A percentile compares a stretch with the other conserved stretches of the same genome.
phyloP scores from a whole-genome alignment of 53 echinoderm and acorn worm genomes.

The Patiria pectinifera region DNA sequence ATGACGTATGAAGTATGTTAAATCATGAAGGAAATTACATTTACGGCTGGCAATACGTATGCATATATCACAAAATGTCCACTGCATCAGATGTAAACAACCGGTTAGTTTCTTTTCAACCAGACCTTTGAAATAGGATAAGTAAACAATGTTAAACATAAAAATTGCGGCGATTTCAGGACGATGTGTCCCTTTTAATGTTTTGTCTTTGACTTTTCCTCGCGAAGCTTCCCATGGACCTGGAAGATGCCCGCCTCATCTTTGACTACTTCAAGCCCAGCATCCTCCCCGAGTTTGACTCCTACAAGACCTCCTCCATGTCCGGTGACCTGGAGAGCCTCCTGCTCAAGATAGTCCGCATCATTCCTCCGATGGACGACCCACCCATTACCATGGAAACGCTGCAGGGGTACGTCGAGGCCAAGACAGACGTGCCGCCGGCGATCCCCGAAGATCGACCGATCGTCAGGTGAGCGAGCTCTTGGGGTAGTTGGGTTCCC shows the following conservation, averaged over 20 bases:
- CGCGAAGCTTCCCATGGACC: constrained; percentile 77
- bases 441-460: constrained; percentile 53
- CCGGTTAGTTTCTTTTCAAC: too few species aligned
- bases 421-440: constrained; percentile 73
- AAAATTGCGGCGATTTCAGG: too few species aligned
- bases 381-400: constrained; percentile 75
- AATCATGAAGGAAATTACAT: too few species aligned
- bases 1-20: too few species aligned
- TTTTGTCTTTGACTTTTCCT: neutral
- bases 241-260: constrained; percentile 76
- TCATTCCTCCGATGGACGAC: constrained; percentile 71
- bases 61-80: too few species aligned
- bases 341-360: constrained; percentile 82
- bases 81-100: too few species aligned
- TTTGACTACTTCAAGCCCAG: constrained; percentile 98
- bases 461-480: constrained; percentile 57
- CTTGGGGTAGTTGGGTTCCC: too few species aligned
- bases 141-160: too few species aligned
- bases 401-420: constrained; percentile 86
- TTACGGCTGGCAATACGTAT: too few species aligned
- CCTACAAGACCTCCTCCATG: constrained; percentile 97
- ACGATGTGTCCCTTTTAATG: neutral
- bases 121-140: too few species aligned
- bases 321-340: constrained; percentile 93
- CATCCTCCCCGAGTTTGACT: constrained; percentile 94